These are phyloP conservation scores for Neomonachus schauinslandi DNA, from an alignment of 2,113 vertebrate species.

Conservation along the genomic window DNA sequence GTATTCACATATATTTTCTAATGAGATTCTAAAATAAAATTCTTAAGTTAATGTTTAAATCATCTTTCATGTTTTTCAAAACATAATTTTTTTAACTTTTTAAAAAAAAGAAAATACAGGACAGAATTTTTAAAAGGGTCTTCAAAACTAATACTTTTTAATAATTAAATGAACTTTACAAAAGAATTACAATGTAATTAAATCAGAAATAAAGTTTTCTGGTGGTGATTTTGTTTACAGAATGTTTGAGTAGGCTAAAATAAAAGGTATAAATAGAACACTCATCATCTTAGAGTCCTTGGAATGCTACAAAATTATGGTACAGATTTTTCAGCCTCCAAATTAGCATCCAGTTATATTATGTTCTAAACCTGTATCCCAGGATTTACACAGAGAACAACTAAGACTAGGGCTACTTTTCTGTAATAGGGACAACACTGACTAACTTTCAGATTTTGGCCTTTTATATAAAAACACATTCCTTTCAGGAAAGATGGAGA, in stretches of 20 bases:
- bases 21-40: background rate
- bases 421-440: no score
- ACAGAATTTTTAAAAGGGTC: background rate
- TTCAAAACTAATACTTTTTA: background rate
- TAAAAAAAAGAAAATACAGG: background rate
- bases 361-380: background rate
- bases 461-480: background rate
- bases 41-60: background rate
- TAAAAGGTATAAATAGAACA: background rate
- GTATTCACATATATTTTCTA: background rate
- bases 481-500: background rate
- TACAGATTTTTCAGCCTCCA: background rate
- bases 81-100: background rate
- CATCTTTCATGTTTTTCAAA: background rate
- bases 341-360: background rate
- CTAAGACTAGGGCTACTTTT: background rate
- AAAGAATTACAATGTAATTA: background rate
- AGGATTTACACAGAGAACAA: background rate
- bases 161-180: background rate
- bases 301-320: background rate
- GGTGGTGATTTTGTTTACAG: background rate
- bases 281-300: background rate
- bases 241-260: background rate
- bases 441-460: background rate
- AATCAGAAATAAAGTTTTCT: conserved; percentile 27